Evolutionary conservation across 2,113 vertebrate species (phyloP), one percentile per base, ranked within the genome.

Genomic region (Pipra filicauda): DNA sequence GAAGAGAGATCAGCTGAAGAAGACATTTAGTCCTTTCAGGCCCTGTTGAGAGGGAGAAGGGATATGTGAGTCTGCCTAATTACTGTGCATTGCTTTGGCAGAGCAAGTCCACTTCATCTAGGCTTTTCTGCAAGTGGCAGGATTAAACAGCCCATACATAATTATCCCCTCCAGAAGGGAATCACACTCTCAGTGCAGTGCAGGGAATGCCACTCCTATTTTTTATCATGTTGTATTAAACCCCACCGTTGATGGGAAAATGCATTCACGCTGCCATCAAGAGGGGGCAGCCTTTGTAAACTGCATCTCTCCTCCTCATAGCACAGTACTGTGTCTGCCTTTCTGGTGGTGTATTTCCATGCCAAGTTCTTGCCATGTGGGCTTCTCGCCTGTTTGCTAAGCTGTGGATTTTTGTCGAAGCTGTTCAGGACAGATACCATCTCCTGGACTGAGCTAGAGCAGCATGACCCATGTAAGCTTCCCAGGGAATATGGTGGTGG

Each of bases 191-290:
- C 31, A 15, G 13, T 17, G 16, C 19, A 35, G 43, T 12, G 22
- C 14, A 35, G n/a, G 19, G 43, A 20, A 24, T 1, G 0, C 13
- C 0, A 0, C 17, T 76, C 31, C 13, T 3, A 7, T 11, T 62
- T 67, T 66, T 57, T 8, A 24, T 5, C 7, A 12, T n/a, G 62
- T 44, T 17, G 8, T 17, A 7, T 33, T 26, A 41, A 72, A n/a
- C 51, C 8, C 21, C 26, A 5, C 31, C 5, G 1, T 1, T 22
- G 28, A 8, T 20, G 39, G 28, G 35, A 4, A 13, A 21, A 59
- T 10, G 24, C 46, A 5, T 43, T 73, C 33, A 15, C 8, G 35
- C 28, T 71, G 74, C 21, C 35, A 28, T 49, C 59, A 39, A 9
- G 43, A 55, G 65, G 35, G 46, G 48, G 17, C 48, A 82, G 52